These are phyloP conservation scores for Anomalospiza imberbis DNA, from an alignment of 2,797 vertebrate species.

Conservation along the genomic window DNA sequence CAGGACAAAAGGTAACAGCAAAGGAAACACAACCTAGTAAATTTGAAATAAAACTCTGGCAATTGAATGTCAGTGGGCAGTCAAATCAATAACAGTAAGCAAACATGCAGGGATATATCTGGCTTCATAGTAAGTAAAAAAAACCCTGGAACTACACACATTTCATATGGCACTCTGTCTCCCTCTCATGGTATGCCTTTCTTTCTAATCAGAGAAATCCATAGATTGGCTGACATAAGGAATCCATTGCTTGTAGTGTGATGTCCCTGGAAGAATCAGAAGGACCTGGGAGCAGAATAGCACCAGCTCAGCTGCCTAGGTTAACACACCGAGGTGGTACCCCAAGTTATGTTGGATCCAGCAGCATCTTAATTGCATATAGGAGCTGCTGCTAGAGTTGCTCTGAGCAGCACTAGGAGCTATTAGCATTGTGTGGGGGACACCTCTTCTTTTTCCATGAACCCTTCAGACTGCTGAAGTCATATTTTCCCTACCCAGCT, in stretches of 20 bases:
- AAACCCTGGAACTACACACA: not conserved
- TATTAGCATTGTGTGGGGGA: not conserved
- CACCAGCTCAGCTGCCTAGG: not conserved
- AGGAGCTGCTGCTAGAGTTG: not conserved
- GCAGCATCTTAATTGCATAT: not conserved
- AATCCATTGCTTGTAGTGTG: not conserved
- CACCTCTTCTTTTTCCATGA: not conserved
- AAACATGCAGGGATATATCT: not conserved
- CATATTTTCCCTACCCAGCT: not conserved
- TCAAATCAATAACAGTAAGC: not conserved
- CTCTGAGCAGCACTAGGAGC: not conserved
- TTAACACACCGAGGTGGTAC: not conserved
- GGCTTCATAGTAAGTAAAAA: not conserved
- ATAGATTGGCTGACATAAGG: not conserved
- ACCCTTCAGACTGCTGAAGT: not conserved
- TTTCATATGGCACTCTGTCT: not conserved
- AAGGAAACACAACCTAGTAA: not conserved
- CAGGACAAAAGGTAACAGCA: not conserved
- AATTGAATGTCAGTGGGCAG: not conserved
- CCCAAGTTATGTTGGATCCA: not conserved
- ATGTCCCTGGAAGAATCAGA: not conserved
- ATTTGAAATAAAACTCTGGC: not conserved
- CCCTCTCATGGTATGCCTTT: conserved; percentile 5
- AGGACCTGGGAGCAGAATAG: not conserved
- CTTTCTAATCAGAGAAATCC: not conserved